A percentile compares a stretch with the other conserved stretches of the same genome.
These are phyloP conservation scores for Siniperca obscura DNA, from an alignment of 2,797 vertebrate genomes.

Conservation along the genomic window DNA sequence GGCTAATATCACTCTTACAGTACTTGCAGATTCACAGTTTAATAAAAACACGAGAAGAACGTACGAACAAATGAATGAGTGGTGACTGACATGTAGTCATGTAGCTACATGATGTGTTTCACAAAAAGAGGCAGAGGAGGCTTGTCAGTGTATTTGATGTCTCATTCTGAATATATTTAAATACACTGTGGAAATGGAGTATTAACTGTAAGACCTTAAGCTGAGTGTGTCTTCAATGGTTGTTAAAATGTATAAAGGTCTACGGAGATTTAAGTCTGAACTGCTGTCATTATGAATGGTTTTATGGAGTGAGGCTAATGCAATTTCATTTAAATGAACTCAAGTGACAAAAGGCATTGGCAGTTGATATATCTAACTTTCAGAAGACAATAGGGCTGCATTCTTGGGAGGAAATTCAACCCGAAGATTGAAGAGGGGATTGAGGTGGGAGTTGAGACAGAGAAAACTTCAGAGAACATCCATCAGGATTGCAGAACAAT, in stretches of 20 bases:
- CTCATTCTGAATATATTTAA: conserved; percentile 49
- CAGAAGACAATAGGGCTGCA: conserved; percentile 73
- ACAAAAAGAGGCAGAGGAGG: neutral
- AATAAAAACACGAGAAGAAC: conserved; percentile 15
- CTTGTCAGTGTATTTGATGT: conserved; percentile 48
- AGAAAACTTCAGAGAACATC: conserved; percentile 81
- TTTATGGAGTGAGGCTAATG: conserved; percentile 73
- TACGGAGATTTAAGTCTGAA: conserved; percentile 58
- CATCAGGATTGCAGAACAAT: conserved; percentile 83
- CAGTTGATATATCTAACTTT: conserved; percentile 79
- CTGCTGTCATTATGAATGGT: conserved; percentile 72
- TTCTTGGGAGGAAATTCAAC: conserved; percentile 73
- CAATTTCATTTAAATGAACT: conserved; percentile 75
- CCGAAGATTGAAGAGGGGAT: conserved; percentile 77
- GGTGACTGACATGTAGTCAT: neutral
- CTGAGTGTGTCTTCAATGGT: conserved; percentile 40
- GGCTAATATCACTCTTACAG: neutral
- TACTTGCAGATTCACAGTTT: neutral
- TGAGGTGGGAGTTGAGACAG: conserved; percentile 74
- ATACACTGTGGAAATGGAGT: conserved; percentile 31
- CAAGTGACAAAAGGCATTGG: conserved; percentile 74
- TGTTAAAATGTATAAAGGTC: conserved; percentile 64
- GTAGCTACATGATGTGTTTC: neutral
- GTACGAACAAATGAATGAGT: neutral
- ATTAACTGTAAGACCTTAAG: conserved; percentile 48